A percentile compares a stretch with the other conserved stretches of the same genome.
These are phyloP conservation scores for Pemphredon lugubris DNA, from an alignment of 2,888 invertebrate species.

Conservation along the genomic window DNA sequence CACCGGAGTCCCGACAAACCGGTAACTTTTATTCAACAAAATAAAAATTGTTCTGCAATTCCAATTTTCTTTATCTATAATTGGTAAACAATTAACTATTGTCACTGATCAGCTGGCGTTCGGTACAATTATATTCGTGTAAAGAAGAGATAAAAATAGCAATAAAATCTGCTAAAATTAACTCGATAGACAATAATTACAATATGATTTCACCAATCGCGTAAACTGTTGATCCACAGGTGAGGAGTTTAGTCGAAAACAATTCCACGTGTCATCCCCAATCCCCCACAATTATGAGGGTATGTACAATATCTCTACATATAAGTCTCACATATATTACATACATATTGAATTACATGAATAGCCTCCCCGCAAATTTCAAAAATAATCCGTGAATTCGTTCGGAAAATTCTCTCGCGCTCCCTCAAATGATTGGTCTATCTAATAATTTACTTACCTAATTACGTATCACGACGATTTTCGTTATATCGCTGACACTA, in stretches of 20 bases:
- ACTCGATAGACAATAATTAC: background rate
- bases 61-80: too few species aligned
- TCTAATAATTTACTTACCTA: constrained; percentile 33
- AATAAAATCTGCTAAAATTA: too few species aligned
- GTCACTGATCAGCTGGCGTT: too few species aligned
- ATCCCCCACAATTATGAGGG: too few species aligned
- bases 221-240: too few species aligned
- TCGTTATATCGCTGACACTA: constrained; percentile 18
- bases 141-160: too few species aligned
- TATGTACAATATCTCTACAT: background rate
- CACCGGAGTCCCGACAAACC: too few species aligned
- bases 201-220: background rate
- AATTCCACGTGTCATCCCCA: constrained; percentile 2
- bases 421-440: constrained; percentile 26
- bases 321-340: background rate
- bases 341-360: background rate
- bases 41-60: too few species aligned
- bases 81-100: too few species aligned
- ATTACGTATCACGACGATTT: constrained; percentile 31
- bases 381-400: background rate
- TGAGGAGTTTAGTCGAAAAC: constrained; percentile 17
- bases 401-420: constrained; percentile 3
- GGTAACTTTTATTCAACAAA: too few species aligned
- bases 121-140: too few species aligned
- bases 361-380: background rate